phyloP scores from a whole-genome alignment of 2,888 invertebrate genomes.

The Lamellibrachia satsuma region DNA sequence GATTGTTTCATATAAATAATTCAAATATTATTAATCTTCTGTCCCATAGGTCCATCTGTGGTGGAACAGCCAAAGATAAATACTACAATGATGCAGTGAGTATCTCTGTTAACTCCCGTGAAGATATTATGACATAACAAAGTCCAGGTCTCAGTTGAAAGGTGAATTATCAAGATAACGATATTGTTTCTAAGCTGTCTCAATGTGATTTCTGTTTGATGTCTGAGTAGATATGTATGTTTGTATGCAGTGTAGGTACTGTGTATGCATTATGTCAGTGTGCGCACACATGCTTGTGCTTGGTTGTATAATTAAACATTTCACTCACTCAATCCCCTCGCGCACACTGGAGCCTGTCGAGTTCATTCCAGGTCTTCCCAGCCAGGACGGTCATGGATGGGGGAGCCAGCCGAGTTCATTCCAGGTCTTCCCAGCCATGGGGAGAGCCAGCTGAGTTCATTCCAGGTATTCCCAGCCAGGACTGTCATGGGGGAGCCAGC shows the following conservation, averaged over 20 bases:
- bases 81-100: background rate
- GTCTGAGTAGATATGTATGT: background rate
- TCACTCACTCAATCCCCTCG: background rate
- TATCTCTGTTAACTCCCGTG: background rate
- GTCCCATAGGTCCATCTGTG: slow-evolving; percentile 18
- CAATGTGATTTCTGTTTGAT: background rate
- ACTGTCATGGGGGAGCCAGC: too few relatives aligned
- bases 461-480: background rate
- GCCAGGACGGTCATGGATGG: too few relatives aligned
- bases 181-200: background rate
- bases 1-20: background rate
- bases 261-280: background rate
- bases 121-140: background rate
- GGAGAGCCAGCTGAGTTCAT: too few relatives aligned
- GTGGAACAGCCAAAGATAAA: slow-evolving; percentile 21
- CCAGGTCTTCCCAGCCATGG: background rate
- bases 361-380: too few relatives aligned
- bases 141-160: background rate
- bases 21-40: background rate
- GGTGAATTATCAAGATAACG: background rate
- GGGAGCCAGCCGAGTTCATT: too few relatives aligned
- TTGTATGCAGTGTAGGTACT: background rate
- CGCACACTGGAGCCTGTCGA: too few relatives aligned
- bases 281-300: background rate
- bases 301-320: background rate